Base-by-base conservation (phyloP, 2,888 invertebrate species). In the Platycnemis pennipes region DNA sequence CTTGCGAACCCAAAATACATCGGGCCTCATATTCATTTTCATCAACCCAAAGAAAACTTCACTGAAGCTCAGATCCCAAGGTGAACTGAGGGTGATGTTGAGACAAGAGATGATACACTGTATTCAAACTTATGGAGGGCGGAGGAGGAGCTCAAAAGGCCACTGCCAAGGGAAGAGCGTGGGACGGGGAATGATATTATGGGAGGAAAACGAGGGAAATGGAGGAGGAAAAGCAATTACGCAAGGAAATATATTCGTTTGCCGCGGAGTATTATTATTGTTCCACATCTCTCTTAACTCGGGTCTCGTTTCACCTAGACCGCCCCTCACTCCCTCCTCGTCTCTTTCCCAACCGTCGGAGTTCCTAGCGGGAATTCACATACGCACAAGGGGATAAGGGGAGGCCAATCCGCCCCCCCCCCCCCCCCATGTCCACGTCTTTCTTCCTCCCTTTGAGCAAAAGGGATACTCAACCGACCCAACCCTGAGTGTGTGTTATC, bases 221-320 rank as follows among this genome's bases (percentile, higher is more conserved):
- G 37, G 37, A 89, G 0, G 56, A 53, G 89, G 53, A 42, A 89
- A 63, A 63, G 91, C 91, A 91, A 91, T 91, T 91, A 91, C 69
- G 44, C n/a, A 91, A 91, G 91, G 91, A 63, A 63, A 91, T 69
- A 56, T 26, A 91, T 91, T 69, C 91, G 63, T 56, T 49, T 37
- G 22, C 53, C 42, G 49, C 88, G 88, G 3, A 26, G 44, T 63
- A 69, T 45, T 91, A 69, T 69, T 91, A 91, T 69, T 63, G 63
- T 91, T 89, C 91, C 63, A 91, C 42, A 69, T 63, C 77, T 37
- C 77, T 26, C 77, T 77, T 37, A 13, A 37, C 37, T 31, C 13
- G 77, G 77, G 31, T 77, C 16, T 37, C n/a, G n/a, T n/a, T n/a
- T n/a, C n/a, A n/a, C n/a, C n/a, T n/a, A n/a, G n/a, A n/a, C n/a